A percentile compares a stretch with the other conserved stretches of the same genome.
Evolutionary conservation across 2,113 vertebrate species (phyloP).

Genomic region (Rhea americana): DNA sequence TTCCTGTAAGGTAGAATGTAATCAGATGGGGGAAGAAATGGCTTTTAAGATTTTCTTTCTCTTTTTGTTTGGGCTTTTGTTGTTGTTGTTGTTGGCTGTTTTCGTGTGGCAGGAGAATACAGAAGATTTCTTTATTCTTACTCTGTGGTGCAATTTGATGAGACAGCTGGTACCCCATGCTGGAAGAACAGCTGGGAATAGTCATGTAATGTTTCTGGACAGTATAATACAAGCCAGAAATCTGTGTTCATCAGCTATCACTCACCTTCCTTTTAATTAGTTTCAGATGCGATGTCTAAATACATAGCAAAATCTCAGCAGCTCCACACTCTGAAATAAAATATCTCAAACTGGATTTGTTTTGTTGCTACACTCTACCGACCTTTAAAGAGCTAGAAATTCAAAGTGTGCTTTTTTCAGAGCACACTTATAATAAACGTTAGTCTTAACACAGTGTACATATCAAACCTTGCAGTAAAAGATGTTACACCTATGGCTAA

Average conservation of each 20-base stretch:
- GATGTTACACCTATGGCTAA: not conserved
- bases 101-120: not conserved
- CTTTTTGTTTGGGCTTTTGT: not conserved
- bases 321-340: not conserved
- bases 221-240: slow-evolving; percentile 33
- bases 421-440: not conserved
- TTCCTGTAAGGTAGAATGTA: slow-evolving; percentile 35
- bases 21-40: slow-evolving; percentile 31
- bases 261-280: slow-evolving; percentile 37
- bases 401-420: slow-evolving; percentile 9
- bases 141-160: slow-evolving; percentile 31
- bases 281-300: slow-evolving; percentile 29
- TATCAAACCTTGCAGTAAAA: not conserved
- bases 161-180: slow-evolving; percentile 41
- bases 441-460: not conserved
- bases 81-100: not conserved
- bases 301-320: not conserved
- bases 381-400: not conserved
- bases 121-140: slow-evolving; percentile 20
- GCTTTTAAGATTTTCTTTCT: slow-evolving; percentile 18
- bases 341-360: not conserved
- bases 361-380: not conserved
- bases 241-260: slow-evolving; percentile 27
- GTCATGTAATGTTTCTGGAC: slow-evolving; percentile 32
- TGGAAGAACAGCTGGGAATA: slow-evolving; percentile 55